phyloP scores from a whole-genome alignment of 1,140 invertebrate species.

The Polypedilum pembai region DNA sequence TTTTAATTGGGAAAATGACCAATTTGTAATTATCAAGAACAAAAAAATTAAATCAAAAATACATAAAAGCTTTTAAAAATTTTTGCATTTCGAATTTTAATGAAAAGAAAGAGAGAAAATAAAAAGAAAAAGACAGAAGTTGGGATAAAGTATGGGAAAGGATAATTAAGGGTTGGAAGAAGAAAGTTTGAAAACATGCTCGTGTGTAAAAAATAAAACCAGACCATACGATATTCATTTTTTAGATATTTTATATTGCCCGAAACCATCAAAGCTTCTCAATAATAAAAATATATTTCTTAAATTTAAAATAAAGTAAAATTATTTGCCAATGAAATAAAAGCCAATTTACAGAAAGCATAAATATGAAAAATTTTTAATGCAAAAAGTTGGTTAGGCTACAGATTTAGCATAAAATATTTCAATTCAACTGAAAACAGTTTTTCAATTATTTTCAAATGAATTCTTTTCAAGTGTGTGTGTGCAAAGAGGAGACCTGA shows the following conservation, averaged over 20 bases:
- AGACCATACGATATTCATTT: conserved; percentile 36
- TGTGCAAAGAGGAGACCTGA: conserved; percentile 82
- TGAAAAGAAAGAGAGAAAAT: conserved; percentile 31
- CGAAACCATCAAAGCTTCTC: conserved; percentile 3
- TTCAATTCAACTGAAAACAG: no score
- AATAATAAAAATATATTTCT: background rate
- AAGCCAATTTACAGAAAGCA: no score
- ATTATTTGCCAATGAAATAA: no score
- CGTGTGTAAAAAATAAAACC: conserved; percentile 40
- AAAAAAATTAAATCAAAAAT: conserved; percentile 37
- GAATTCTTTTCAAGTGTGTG: conserved; percentile 32
- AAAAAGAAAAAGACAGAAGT: conserved; percentile 31
- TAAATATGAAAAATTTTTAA: no score
- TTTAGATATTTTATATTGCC: no score
- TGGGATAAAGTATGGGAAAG: background rate
- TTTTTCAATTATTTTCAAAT: no score
- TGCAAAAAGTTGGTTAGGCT: no score
- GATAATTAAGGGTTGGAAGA: no score
- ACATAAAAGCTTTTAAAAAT: conserved; percentile 17
- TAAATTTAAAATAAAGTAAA: background rate
- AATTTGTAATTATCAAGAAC: background rate
- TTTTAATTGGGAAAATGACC: background rate
- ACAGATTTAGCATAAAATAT: no score
- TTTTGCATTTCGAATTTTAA: background rate
- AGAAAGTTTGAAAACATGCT: conserved; percentile 30